phyloP scores from a whole-genome alignment of 2,888 invertebrate genomes.

The Agrilus mali region DNA sequence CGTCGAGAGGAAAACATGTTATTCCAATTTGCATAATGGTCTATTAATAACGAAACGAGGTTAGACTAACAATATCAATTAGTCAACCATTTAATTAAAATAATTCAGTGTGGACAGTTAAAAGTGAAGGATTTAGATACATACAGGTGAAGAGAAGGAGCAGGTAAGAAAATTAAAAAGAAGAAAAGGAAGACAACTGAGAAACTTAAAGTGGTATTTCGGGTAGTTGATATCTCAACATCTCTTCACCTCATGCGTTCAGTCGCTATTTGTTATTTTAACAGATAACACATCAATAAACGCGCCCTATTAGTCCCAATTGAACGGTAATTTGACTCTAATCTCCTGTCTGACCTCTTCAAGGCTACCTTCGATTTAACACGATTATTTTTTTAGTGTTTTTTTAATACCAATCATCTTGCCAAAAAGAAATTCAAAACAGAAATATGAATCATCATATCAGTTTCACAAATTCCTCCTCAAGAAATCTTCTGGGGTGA shows the following conservation, averaged over 20 bases:
- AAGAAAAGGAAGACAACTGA: conserved; percentile 2
- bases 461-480: no score
- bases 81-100: conserved; percentile 32
- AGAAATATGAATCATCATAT: no score
- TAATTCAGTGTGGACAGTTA: conserved; percentile 26
- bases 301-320: conserved; percentile 32
- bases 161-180: conserved; percentile 20
- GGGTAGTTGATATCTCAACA: conserved; percentile 25
- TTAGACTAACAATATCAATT: conserved; percentile 24
- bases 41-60: conserved; percentile 23
- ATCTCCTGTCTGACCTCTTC: no score
- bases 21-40: conserved; percentile 28
- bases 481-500: no score
- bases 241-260: conserved; percentile 20
- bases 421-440: no score
- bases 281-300: conserved; percentile 29
- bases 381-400: no score
- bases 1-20: conserved; percentile 16
- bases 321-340: conserved; percentile 30
- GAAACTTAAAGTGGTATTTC: conserved; percentile 28
- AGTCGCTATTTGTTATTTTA: conserved; percentile 34
- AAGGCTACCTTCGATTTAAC: no score
- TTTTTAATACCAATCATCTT: no score
- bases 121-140: conserved; percentile 28
- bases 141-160: conserved; percentile 7